Percentiles rank a stretch among this genome's conserved stretches.
Evolutionary conservation across 2,113 vertebrate genomes (phyloP).

Genomic region (Hyla sarda): DNA sequence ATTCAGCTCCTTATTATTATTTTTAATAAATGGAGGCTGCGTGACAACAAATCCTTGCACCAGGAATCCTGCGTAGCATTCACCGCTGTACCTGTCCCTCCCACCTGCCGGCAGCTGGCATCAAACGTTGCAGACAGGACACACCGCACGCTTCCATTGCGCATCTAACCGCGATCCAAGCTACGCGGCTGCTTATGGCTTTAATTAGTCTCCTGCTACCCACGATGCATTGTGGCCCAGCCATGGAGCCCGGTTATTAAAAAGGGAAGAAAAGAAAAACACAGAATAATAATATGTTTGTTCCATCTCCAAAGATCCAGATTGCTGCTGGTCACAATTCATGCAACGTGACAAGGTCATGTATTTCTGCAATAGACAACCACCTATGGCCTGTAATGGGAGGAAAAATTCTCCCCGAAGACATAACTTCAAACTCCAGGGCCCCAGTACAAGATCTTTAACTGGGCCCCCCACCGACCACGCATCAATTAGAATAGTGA

Average conservation of each 20-base stretch:
- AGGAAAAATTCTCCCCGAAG: not conserved
- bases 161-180: not conserved
- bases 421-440: not conserved
- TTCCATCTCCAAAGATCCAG: not conserved
- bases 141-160: not conserved
- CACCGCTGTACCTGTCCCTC: constrained; percentile 6
- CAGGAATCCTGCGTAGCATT: constrained; percentile 8
- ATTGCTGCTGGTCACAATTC: not conserved
- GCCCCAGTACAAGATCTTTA: no score
- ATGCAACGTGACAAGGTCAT: not conserved
- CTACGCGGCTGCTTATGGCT: not conserved
- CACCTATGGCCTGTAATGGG: not conserved
- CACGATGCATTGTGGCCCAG: not conserved
- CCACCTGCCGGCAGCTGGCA: constrained; percentile 8
- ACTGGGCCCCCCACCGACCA: not conserved
- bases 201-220: constrained; percentile 42
- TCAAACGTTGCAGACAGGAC: constrained; percentile 13
- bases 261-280: not conserved
- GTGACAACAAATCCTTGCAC: not conserved
- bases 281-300: not conserved
- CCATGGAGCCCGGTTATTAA: not conserved
- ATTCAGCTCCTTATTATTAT: not conserved
- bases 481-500: not conserved
- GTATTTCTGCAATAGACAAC: not conserved
- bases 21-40: not conserved